Conservation (phyloP, 2,888 invertebrate genomes). For the Pardosa pseudoannulata region DNA sequence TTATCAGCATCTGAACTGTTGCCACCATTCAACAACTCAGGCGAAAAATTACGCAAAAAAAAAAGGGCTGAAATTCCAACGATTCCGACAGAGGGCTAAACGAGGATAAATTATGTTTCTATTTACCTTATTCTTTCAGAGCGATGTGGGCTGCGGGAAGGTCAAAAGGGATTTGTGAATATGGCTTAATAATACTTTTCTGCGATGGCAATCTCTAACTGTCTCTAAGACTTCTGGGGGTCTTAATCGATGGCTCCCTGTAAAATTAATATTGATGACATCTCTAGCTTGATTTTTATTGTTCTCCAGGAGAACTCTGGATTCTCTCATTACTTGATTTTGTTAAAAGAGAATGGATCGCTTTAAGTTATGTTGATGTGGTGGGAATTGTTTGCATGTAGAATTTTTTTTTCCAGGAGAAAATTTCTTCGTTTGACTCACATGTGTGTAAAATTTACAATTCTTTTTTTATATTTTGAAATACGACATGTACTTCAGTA, state of each 20-base stretch:
- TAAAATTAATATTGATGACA: constrained; percentile 1
- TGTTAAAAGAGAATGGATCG: too few species aligned
- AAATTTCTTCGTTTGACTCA: too few species aligned
- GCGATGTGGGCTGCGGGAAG: not conserved
- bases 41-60: too few species aligned
- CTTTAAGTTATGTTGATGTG: not conserved
- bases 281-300: not conserved
- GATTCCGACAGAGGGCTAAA: not conserved
- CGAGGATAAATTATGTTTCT: not conserved
- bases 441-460: too few species aligned
- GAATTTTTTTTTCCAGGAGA: not conserved
- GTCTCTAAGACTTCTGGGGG: not conserved
- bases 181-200: not conserved
- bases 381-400: not conserved
- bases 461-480: too few species aligned
- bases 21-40: too few species aligned
- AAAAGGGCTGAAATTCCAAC: not conserved
- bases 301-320: not conserved
- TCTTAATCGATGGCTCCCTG: not conserved
- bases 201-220: not conserved
- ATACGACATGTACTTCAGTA: too few species aligned
- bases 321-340: not conserved
- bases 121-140: not conserved
- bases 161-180: constrained; percentile 1
- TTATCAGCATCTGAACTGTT: too few species aligned